A percentile compares a stretch with the other conserved stretches of the same genome.
These are phyloP conservation scores for Scolopax mira DNA, from an alignment of 2,113 vertebrate species.

Conservation along the genomic window DNA sequence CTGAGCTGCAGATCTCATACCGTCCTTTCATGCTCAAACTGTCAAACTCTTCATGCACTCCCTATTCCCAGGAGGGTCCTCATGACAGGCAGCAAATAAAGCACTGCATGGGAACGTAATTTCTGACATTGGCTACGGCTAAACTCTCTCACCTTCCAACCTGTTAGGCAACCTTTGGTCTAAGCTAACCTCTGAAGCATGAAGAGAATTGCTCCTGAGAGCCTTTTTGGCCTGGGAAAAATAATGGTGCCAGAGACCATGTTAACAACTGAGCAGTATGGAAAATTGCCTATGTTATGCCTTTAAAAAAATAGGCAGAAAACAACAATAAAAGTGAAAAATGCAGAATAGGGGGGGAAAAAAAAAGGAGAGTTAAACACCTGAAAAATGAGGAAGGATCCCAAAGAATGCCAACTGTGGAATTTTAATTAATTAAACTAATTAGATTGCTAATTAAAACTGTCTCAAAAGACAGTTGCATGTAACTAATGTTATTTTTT, in stretches of 20 bases:
- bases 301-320: neutral
- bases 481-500: neutral
- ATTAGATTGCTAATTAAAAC: neutral
- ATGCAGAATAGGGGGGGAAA: neutral
- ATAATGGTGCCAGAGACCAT: neutral
- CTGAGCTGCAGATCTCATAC: neutral
- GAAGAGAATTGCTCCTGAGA: neutral
- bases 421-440: neutral
- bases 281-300: neutral
- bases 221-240: neutral
- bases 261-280: neutral
- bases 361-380: neutral
- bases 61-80: neutral
- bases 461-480: neutral
- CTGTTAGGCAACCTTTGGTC: neutral
- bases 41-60: neutral
- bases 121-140: accelerated
- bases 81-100: neutral
- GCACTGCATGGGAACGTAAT: neutral
- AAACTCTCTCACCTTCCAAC: neutral
- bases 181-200: neutral
- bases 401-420: neutral
- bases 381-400: neutral
- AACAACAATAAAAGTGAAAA: neutral
- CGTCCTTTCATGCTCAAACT: neutral